A percentile compares a stretch with the other conserved stretches of the same genome.
Conservation (phyloP, 2,888 invertebrate species). For the Cyaniris semiargus region DNA sequence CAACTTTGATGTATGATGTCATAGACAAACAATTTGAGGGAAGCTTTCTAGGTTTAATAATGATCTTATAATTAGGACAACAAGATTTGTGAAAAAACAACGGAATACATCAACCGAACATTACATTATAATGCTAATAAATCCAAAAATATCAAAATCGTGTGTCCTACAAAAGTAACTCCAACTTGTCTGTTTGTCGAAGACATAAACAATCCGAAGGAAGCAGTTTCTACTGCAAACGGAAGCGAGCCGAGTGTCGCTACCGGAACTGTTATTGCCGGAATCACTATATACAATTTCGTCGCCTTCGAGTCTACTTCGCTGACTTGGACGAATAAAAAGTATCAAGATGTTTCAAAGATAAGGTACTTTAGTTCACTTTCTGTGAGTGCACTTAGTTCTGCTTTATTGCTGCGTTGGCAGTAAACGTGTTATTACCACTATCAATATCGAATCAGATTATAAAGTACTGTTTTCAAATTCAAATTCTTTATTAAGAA, state of each 20-base stretch:
- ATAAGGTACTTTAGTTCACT: not conserved
- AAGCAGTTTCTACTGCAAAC: constrained; percentile 70
- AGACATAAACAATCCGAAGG: constrained; percentile 74
- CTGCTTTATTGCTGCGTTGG: not conserved
- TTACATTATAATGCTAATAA: not conserved
- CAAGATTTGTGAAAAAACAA: too few species aligned
- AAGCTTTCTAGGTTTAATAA: too few species aligned
- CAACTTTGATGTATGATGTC: too few species aligned
- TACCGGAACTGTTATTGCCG: constrained; percentile 78
- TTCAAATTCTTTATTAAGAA: too few species aligned
- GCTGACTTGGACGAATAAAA: constrained; percentile 21
- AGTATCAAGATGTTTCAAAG: constrained; percentile 15
- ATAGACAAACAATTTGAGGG: too few species aligned
- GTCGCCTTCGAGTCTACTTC: constrained; percentile 69
- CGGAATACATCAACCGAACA: too few species aligned
- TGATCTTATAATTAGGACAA: too few species aligned
- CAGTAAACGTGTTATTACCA: not conserved
- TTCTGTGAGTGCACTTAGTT: not conserved
- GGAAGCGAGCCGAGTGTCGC: constrained; percentile 75
- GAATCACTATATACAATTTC: constrained; percentile 73
- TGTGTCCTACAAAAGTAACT: not conserved
- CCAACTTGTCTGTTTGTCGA: constrained; percentile 46
- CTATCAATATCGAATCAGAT: too few species aligned
- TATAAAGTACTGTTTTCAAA: too few species aligned
- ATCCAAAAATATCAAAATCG: not conserved